Evolutionary conservation across 2,113 vertebrate species (phyloP).

Genomic region (Chrysochloris asiatica): DNA sequence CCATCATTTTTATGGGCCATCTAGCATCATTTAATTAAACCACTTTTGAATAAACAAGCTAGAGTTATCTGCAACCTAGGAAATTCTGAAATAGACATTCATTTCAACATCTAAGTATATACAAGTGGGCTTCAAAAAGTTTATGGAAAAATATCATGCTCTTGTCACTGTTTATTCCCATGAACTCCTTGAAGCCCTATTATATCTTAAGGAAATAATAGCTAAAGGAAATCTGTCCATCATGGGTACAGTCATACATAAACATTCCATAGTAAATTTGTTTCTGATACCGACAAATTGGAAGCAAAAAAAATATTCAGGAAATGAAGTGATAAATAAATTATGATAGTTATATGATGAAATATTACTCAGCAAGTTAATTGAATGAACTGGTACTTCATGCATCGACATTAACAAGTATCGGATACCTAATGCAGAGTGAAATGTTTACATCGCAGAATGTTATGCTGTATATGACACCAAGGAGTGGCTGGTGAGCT

Average conservation of each 20-base stretch:
- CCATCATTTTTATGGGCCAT: neutral
- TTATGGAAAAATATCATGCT: too few relatives aligned
- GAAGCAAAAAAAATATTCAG: neutral
- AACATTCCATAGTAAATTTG: neutral
- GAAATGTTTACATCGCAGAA: neutral
- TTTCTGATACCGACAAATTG: neutral
- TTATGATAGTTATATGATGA: neutral
- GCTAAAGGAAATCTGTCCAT: neutral
- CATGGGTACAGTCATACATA: neutral
- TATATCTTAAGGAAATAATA: too few relatives aligned
- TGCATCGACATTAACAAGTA: neutral
- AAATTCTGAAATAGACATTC: neutral
- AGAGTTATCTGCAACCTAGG: neutral
- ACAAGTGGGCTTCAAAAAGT: too few relatives aligned
- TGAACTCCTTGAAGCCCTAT: too few relatives aligned
- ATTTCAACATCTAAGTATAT: neutral
- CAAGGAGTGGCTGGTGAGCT: too few relatives aligned
- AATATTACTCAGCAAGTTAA: neutral
- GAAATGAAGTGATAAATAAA: neutral
- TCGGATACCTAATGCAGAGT: neutral
- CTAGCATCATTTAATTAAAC: neutral
- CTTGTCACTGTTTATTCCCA: too few relatives aligned
- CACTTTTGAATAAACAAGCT: neutral
- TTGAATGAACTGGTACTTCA: neutral
- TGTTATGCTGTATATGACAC: neutral